Percentiles rank a stretch among this genome's conserved stretches.
These are phyloP conservation scores for Agapostemon virescens DNA, from an alignment of 2,888 invertebrate genomes.

Conservation along the genomic window DNA sequence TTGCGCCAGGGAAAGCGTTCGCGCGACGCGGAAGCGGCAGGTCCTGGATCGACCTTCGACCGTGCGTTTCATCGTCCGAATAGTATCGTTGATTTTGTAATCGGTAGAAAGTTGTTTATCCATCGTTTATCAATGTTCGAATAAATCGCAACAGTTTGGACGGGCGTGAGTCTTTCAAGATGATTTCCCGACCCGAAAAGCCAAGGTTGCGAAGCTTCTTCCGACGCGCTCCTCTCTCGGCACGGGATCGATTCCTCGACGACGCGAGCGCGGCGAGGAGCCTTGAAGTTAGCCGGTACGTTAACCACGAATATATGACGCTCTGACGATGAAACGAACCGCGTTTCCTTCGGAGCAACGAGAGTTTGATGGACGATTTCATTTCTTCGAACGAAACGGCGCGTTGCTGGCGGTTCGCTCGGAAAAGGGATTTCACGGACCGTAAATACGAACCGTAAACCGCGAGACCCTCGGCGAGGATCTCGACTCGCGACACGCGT, in stretches of 20 bases:
- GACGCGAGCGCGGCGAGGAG: not conserved
- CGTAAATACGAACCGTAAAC: not conserved
- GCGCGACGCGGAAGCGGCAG: not conserved
- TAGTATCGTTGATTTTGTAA: conserved; percentile 19
- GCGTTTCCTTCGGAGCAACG: not conserved
- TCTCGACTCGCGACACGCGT: not conserved
- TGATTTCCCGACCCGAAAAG: not conserved
- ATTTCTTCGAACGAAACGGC: not conserved
- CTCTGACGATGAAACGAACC: conserved; percentile 17
- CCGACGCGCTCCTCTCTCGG: not conserved
- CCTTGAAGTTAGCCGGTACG: conserved; percentile 5
- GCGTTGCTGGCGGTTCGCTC: not conserved
- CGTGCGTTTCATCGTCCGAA: not conserved
- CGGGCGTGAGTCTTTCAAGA: not conserved
- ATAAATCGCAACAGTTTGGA: conserved; percentile 27
- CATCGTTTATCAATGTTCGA: conserved; percentile 23
- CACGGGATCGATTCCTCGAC: not conserved
- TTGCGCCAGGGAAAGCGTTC: too few relatives aligned
- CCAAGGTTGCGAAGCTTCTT: not conserved
- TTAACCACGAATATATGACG: conserved; percentile 46
- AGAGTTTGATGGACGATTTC: not conserved
- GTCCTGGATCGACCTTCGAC: not conserved
- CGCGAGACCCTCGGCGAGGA: not conserved
- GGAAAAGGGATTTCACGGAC: not conserved
- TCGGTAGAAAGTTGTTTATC: conserved; percentile 16